These are phyloP conservation scores for human (Homo sapiens) DNA, from an alignment of 2,113 vertebrate species.

Conservation along the genomic window GRCh38 chr11:56922501-56923000, in stretches of 20 bases:
- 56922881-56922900: not conserved
- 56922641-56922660: slow-evolving; percentile 62
- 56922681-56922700: not conserved
- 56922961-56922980: not conserved
- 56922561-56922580: slow-evolving; percentile 49
- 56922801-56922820: not conserved
- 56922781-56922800: not conserved
- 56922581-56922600: slow-evolving; percentile 62
- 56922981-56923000: not conserved
- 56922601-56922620: slow-evolving; percentile 69
- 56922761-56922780: not conserved
- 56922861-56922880: not conserved
- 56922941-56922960: not conserved
- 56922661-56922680: slow-evolving; percentile 73
- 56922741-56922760: not conserved
- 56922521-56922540: not conserved
- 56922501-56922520: accelerated
- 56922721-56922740: not conserved
- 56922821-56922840: not conserved
- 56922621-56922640: slow-evolving; percentile 70
- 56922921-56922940: not conserved
- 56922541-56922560: not conserved
- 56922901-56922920: not conserved
- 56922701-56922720: not conserved
- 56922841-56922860: not conserved